A percentile compares a stretch with the other conserved stretches of the same genome.
Conservation (phyloP, 2,113 vertebrate genomes). For the Oncorhynchus kisutch region DNA sequence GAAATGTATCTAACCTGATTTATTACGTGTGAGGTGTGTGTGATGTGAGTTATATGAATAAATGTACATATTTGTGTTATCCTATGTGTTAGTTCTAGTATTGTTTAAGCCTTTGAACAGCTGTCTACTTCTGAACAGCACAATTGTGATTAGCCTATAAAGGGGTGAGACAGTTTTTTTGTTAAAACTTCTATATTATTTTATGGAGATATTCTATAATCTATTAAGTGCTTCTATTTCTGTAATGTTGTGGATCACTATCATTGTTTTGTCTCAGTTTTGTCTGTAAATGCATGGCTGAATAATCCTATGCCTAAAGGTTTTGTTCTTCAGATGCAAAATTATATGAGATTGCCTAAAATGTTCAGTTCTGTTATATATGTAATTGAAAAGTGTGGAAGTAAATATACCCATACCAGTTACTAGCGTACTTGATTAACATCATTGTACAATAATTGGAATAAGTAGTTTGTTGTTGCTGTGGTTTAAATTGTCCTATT, state of each 20-base stretch:
- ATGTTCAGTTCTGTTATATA: constrained; percentile 19
- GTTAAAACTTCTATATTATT: background rate
- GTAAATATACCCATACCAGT: constrained; percentile 26
- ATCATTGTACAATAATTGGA: constrained; percentile 25
- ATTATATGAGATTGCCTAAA: constrained; percentile 4
- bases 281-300: constrained; percentile 2
- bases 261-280: background rate
- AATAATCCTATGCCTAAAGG: background rate
- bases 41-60: background rate
- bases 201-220: background rate
- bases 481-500: background rate
- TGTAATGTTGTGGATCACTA: background rate
- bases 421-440: constrained; percentile 4
- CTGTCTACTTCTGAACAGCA: background rate
- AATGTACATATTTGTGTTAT: background rate
- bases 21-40: constrained; percentile 9
- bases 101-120: background rate
- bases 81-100: background rate
- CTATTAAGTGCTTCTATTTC: background rate
- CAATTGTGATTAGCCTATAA: background rate
- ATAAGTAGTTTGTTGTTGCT: background rate
- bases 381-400: constrained; percentile 21
- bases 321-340: constrained; percentile 13
- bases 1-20: constrained; percentile 14
- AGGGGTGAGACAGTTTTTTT: background rate